Base-by-base conservation (phyloP, 1,140 invertebrate species). In the Diachasma alloeum region DNA sequence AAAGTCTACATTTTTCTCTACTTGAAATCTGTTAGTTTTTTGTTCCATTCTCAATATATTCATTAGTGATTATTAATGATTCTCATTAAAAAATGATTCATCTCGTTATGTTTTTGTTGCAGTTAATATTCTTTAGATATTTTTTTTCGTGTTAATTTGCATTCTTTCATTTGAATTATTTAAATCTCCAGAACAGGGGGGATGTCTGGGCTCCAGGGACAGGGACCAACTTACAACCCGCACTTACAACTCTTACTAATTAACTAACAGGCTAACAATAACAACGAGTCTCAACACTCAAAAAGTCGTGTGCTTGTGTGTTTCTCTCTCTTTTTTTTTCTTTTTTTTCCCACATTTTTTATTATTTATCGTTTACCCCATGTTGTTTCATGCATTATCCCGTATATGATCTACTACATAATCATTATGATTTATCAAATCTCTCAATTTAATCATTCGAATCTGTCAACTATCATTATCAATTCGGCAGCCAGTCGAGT, bases 241-340 rank as follows among this genome's bases (percentile, higher is more conserved):
- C 87, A 88, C 87, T 90, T 90, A 89, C 88, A 89, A 90, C 86
- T 89, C 87, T 89, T 89, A 90, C 86, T 88, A 90, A 90, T 90
- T 90, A 90, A 90, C 89, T 90, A 90, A 90, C 89, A 90, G 87
- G 85, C 89, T 90, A 90, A 90, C 89, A 90, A 90, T 90, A 89
- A 90, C 87, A 90, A 90, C 87, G 85, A 90, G 87, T 90, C 74
- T 76, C 85, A 88, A 90, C 88, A 87, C 88, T 88, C 83, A 88
- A 88, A 89, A 88, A 83, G 82, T 80, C 73, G 75, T 78, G 78
- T 68, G 74, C 70, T 81, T 81, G 80, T 81, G 80, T 87, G 83
- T 87, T 86, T 72, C 67, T 67, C 36, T 77, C 36, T 37, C 22
- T 74, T 46, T 59, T 70, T 68, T 74, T 42, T 74, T 76, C 17